Evolutionary conservation across 2,113 vertebrate species (phyloP).

Genomic region (Tychaedon coryphoeus): DNA sequence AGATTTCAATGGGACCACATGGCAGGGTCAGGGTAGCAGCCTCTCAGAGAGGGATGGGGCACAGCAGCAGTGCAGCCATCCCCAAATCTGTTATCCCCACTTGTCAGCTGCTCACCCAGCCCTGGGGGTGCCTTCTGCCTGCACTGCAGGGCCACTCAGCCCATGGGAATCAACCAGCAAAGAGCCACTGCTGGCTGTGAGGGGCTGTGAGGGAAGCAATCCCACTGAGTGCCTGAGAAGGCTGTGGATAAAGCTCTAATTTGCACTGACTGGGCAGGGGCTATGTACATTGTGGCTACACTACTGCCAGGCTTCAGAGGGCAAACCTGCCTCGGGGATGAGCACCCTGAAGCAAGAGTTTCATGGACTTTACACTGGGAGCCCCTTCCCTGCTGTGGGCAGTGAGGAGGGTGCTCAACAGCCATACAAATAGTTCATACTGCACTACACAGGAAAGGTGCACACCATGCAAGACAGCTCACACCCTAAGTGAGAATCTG

Average conservation of each 20-base stretch:
- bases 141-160: background rate
- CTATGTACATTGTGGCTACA: background rate
- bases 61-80: background rate
- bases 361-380: background rate
- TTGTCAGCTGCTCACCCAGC: rapidly evolving
- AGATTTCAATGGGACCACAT: background rate
- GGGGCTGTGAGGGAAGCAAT: background rate
- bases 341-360: background rate
- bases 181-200: background rate
- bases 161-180: background rate
- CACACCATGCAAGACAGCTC: background rate
- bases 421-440: background rate
- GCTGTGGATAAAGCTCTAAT: background rate
- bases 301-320: background rate
- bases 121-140: background rate
- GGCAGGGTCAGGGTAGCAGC: background rate
- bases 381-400: background rate
- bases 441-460: background rate
- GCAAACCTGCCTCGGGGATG: background rate
- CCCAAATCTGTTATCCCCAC: background rate
- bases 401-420: background rate
- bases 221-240: background rate
- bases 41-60: background rate
- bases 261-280: background rate
- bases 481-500: background rate